Evolutionary conservation across 2,888 invertebrate species (phyloP).

Genomic region (Ariolimax columbianus): DNA sequence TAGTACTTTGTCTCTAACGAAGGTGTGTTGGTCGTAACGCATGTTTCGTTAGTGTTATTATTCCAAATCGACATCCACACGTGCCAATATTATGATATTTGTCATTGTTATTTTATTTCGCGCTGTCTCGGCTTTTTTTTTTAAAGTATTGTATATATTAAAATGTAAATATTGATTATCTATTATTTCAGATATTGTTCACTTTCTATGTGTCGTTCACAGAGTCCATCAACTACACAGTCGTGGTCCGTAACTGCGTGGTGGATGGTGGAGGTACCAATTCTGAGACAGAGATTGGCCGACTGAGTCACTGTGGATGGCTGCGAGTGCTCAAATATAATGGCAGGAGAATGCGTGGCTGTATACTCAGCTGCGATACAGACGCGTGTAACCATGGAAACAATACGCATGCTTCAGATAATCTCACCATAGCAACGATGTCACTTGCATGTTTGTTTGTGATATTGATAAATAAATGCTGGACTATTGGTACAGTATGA

Average conservation of each 20-base stretch:
- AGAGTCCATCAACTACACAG: constrained; percentile 82
- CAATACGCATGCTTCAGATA: neutral
- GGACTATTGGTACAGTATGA: neutral
- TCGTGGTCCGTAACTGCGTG: constrained; percentile 94
- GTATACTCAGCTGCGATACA: constrained; percentile 94
- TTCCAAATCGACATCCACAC: no score
- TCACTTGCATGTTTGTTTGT: neutral
- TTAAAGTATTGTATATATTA: no score
- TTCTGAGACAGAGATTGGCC: constrained; percentile 95
- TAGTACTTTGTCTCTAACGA: no score
- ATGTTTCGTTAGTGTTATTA: no score
- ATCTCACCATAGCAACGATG: neutral
- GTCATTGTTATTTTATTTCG: no score
- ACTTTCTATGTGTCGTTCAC: neutral
- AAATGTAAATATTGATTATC: neutral
- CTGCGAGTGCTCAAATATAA: constrained; percentile 95
- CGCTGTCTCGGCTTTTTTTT: no score
- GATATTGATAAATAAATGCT: neutral
- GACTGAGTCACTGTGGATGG: constrained; percentile 98
- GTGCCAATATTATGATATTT: no score
- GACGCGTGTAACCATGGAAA: constrained; percentile 88
- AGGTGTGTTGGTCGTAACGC: no score
- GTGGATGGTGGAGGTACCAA: constrained; percentile 96
- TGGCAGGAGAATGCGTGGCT: constrained; percentile 92
- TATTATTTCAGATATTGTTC: neutral